Evolutionary conservation across 92 coral and sea anemone genomes (phyloP).

Genomic region (Anthopleura xanthogrammica): DNA sequence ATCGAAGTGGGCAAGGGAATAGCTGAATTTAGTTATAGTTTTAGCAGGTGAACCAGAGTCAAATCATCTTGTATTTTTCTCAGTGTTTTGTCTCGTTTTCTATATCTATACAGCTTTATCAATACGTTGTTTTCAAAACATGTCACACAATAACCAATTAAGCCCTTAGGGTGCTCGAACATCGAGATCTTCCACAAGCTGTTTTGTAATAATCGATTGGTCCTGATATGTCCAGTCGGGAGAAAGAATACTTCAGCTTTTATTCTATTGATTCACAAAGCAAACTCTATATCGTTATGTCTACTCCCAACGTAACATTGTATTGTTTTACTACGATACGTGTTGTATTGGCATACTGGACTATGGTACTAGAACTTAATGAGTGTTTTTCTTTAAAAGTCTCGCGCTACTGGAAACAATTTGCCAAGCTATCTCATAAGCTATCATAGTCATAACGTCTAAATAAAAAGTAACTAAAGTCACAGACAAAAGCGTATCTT

Average conservation of each 20-base stretch:
- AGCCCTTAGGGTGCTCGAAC: not conserved
- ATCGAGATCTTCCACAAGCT: not conserved
- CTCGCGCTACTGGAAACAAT: too few species aligned
- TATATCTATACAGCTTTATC: not conserved
- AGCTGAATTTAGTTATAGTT: not conserved
- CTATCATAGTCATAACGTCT: too few species aligned
- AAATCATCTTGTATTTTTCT: not conserved
- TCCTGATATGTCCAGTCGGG: not conserved
- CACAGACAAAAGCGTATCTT: too few species aligned
- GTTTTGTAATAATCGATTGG: not conserved
- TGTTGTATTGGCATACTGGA: not conserved
- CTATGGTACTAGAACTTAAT: too few species aligned
- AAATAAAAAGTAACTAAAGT: too few species aligned
- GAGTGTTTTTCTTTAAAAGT: too few species aligned
- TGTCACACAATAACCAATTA: constrained; percentile 8
- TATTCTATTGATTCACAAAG: not conserved
- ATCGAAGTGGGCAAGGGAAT: not conserved
- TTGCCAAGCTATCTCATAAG: too few species aligned
- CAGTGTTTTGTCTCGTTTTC: not conserved
- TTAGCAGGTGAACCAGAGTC: not conserved
- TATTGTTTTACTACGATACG: not conserved
- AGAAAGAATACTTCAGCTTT: not conserved
- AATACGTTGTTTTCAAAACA: not conserved
- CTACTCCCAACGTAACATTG: not conserved
- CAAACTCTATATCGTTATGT: not conserved